A percentile compares a stretch with the other conserved stretches of the same genome.
Conservation (phyloP, 2,113 vertebrate species). For the human region GRCh38 chrX:154248001-154248500, state of each 20-base stretch:
- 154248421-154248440: conserved; percentile 4
- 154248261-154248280: background rate
- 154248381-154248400: background rate
- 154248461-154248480: background rate
- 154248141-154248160: no score
- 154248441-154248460: background rate
- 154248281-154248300: background rate
- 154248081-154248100: no score
- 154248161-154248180: no score
- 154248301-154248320: background rate
- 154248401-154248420: background rate
- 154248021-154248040: no score
- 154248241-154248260: background rate
- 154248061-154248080: no score
- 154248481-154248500: background rate
- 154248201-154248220: no score
- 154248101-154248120: no score
- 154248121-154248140: no score
- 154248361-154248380: background rate
- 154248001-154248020: no score
- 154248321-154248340: background rate
- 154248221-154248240: no score
- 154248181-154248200: no score
- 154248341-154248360: background rate
- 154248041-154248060: no score